Evolutionary conservation across 92 coral and sea anemone genomes (phyloP).

Genomic region (Bergia puertoricense): DNA sequence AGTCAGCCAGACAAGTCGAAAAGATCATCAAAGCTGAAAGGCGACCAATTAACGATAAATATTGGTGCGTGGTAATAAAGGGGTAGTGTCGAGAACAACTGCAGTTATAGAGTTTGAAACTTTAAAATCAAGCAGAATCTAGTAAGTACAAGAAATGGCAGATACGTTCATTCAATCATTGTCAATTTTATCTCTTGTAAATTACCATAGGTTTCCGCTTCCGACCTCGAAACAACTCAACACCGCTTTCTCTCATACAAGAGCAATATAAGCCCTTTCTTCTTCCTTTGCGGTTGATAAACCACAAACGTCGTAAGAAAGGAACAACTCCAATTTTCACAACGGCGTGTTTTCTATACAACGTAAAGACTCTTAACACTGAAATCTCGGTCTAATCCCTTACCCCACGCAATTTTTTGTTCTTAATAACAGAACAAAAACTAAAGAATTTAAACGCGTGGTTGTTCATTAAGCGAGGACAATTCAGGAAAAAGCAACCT

Average conservation of each 20-base stretch:
- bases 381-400: neutral
- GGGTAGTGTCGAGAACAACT: neutral
- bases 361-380: neutral
- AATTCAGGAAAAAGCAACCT: slow-evolving; percentile 5
- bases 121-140: neutral
- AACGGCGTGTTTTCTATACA: neutral
- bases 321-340: neutral
- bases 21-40: neutral
- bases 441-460: neutral
- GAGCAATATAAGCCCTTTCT: slow-evolving; percentile 5
- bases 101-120: neutral
- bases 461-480: neutral
- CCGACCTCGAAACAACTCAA: neutral
- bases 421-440: neutral
- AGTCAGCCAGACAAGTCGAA: neutral
- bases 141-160: neutral
- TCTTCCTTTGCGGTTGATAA: slow-evolving; percentile 1
- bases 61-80: neutral
- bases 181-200: neutral
- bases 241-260: neutral
- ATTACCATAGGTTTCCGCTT: neutral
- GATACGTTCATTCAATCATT: neutral
- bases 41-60: neutral
- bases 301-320: slow-evolving; percentile 20
- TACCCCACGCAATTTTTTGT: slow-evolving; percentile 27